Evolutionary conservation across 2,888 invertebrate genomes (phyloP), one percentile per base, ranked within the genome.

Genomic region (Thymelicus sylvestris): DNA sequence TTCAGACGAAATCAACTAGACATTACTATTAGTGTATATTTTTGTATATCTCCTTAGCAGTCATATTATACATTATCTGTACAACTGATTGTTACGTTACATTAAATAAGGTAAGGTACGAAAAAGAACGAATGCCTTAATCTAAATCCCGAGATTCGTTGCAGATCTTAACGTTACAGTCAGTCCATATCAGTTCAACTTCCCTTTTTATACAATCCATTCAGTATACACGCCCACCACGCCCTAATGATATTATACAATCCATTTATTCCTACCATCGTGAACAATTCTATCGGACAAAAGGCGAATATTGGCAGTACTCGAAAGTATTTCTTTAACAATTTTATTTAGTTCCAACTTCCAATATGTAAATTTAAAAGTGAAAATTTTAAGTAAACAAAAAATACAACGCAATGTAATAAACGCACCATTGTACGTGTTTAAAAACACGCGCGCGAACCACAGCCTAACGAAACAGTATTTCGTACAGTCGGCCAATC

Each of bases 81-180:
- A 2, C 19, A 55, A 55, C 13, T 12, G 19, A 55, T 24, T 24
- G 55, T 55, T 55, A 15, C 12, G 24, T 55, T 55, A 57, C 57
- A 10, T 38, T 13, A 57, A 52, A 52, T 15, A 50, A 50, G 50
- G 6, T 24, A 57, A 67, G 24, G 38, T 66, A 59, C 48, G 67
- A 19, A 50, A 61, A 67, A 24, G 7, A 57, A 38, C 6, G 31
- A 10, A n/a, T 41, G 41, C 60, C 41, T 63, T 59, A 44, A 55
- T 61, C 39, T 60, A 65, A 75, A 67, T 50, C 8, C 50, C 73
- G 75, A 83, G 80, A 80, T 85, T 86, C 83, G 81, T 81, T 82
- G 81, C 80, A 81, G 82, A 79, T 83, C 84, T 80, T 81, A 82
- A 57, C 63, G 71, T 76, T 82, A 78, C 75, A 78, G 77, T 82